A percentile compares a stretch with the other conserved stretches of the same genome.
These are phyloP conservation scores for Chondrilla cf. caribensis DNA, from an alignment of 37 sponge, comb jelly and placozoan species.

Conservation along the genomic window DNA sequence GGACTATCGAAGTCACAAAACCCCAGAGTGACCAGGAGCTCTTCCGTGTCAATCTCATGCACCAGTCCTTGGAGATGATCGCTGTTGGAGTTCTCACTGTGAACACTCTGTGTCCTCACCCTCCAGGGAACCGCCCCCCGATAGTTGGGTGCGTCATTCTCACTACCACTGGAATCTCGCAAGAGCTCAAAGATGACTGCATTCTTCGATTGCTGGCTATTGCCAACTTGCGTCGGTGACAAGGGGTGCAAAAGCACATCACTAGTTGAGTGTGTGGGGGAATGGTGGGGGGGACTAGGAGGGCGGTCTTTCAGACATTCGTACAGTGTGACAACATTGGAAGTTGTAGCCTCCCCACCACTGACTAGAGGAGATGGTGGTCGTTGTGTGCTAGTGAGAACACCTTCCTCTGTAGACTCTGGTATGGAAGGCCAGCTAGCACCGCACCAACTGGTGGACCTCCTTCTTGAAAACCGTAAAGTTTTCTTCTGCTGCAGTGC, in stretches of 20 bases:
- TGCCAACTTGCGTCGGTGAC: background rate
- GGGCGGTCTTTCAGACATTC: background rate
- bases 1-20: slow-evolving; percentile 74
- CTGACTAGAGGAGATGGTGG: background rate
- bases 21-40: slow-evolving; percentile 53
- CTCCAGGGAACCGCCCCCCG: background rate
- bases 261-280: background rate
- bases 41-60: background rate
- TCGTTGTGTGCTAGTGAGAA: background rate
- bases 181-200: background rate
- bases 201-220: background rate
- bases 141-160: background rate
- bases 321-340: too few species aligned
- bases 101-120: background rate
- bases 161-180: slow-evolving; percentile 13
- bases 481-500: background rate
- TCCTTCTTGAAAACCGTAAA: background rate
- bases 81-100: background rate
- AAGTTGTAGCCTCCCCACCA: background rate
- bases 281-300: background rate
- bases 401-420: background rate
- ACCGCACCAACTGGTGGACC: background rate
- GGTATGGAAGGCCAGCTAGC: background rate
- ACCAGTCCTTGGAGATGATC: too few species aligned
- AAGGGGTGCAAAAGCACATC: background rate